Percentiles rank a stretch among this genome's conserved stretches.
Conservation (phyloP, 2,113 vertebrate species). For the Peromyscus polionotus region DNA sequence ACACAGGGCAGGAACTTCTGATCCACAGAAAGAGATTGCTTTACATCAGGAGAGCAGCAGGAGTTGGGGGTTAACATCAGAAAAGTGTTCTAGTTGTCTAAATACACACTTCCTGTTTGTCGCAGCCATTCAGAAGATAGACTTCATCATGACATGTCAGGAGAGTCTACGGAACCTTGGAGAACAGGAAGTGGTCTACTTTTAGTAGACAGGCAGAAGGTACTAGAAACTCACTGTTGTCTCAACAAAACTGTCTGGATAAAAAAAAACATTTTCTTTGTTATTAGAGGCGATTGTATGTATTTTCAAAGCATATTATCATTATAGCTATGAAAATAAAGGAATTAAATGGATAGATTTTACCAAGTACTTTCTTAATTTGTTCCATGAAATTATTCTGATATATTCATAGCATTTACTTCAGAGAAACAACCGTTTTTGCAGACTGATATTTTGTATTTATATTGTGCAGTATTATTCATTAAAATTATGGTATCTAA, state of each 20-base stretch:
- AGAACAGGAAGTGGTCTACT: background rate
- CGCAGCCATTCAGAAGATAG: background rate
- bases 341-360: slow-evolving; percentile 52
- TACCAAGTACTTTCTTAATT: slow-evolving; percentile 70
- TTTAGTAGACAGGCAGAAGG: background rate
- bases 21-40: background rate
- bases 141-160: background rate
- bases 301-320: slow-evolving; percentile 49
- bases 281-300: slow-evolving; percentile 2
- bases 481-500: slow-evolving; percentile 60
- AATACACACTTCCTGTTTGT: background rate
- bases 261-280: slow-evolving; percentile 45
- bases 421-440: slow-evolving; percentile 36
- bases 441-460: slow-evolving; percentile 49
- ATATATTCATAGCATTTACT: slow-evolving; percentile 59
- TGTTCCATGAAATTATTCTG: slow-evolving; percentile 75
- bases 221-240: slow-evolving; percentile 9
- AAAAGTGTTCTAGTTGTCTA: background rate
- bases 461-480: slow-evolving; percentile 51
- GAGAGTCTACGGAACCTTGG: background rate
- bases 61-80: background rate
- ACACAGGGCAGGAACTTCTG: background rate
- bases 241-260: slow-evolving; percentile 5
- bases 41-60: background rate
- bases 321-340: slow-evolving; percentile 44